Evolutionary conservation across 2,888 invertebrate species (phyloP).

Genomic region (Laothoe populi): DNA sequence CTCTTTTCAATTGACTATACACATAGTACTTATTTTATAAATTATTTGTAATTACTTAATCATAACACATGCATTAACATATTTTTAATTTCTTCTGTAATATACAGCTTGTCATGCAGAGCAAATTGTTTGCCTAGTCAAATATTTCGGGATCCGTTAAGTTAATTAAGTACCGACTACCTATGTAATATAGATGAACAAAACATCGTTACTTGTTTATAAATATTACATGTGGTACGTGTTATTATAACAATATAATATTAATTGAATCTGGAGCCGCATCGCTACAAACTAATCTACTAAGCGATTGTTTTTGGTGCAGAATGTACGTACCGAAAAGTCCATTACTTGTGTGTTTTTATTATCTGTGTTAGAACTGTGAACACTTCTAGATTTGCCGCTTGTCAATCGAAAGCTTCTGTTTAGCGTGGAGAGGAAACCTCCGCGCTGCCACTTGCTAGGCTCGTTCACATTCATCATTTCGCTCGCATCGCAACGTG

Average conservation of each 20-base stretch:
- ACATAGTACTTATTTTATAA: too few relatives aligned
- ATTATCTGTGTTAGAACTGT: conserved; percentile 58
- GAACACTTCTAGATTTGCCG: conserved; percentile 62
- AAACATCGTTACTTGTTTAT: background rate
- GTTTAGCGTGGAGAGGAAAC: conserved; percentile 76
- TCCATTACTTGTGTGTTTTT: conserved; percentile 61
- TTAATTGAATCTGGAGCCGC: background rate
- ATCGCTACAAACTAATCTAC: background rate
- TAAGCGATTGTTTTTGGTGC: background rate
- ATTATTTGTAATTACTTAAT: too few relatives aligned
- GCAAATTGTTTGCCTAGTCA: background rate
- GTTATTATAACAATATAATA: background rate
- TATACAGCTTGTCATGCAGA: too few relatives aligned
- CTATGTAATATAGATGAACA: background rate
- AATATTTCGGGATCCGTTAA: background rate
- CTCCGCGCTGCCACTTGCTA: conserved; percentile 76
- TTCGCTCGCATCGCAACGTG: conserved; percentile 69
- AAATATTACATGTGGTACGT: background rate
- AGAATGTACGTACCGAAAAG: conserved; percentile 58
- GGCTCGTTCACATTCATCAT: conserved; percentile 77
- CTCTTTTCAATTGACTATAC: background rate
- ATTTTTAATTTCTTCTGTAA: too few relatives aligned
- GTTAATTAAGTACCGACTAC: background rate
- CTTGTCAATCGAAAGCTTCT: conserved; percentile 76
- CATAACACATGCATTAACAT: too few relatives aligned